These are phyloP conservation scores for Neuroscelio doddi DNA, from an alignment of 2,888 invertebrate genomes.

Conservation along the genomic window DNA sequence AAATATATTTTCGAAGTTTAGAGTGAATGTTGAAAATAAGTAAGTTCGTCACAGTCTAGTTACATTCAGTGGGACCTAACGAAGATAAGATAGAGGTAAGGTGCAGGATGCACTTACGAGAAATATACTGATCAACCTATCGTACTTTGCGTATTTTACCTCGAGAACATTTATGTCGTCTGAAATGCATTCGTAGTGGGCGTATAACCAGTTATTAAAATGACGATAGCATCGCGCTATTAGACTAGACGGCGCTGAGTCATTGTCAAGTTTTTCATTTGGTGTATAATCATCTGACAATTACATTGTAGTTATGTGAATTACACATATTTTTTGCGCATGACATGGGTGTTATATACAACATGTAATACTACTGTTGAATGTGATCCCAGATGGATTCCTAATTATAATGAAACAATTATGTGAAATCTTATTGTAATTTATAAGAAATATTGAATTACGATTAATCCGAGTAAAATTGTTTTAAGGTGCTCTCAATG, in stretches of 20 bases:
- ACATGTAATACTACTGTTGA: too few species aligned
- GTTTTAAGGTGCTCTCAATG: too few species aligned
- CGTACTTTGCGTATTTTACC: conserved; percentile 53
- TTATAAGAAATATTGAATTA: too few species aligned
- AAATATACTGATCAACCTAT: conserved; percentile 49
- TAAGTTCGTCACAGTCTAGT: conserved; percentile 28
- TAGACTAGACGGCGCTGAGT: conserved; percentile 15
- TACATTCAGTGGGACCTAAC: too few species aligned
- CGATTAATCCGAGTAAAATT: too few species aligned
- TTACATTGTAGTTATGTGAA: conserved; percentile 18
- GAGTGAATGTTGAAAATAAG: conserved; percentile 18
- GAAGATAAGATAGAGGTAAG: conserved; percentile 2
- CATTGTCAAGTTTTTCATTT: conserved; percentile 14
- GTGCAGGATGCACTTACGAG: conserved; percentile 29
- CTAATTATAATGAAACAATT: too few species aligned
- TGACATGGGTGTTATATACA: not conserved
- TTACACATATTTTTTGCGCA: not conserved
- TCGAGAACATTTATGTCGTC: conserved; percentile 56
- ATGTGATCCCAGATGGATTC: too few species aligned
- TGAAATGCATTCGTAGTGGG: conserved; percentile 57
- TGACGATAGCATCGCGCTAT: conserved; percentile 33
- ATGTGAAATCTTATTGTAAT: too few species aligned
- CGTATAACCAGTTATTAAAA: conserved; percentile 59
- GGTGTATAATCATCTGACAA: conserved; percentile 34
- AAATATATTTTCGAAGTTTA: too few species aligned